A percentile compares a stretch with the other conserved stretches of the same genome.
phyloP scores from a whole-genome alignment of 2,888 invertebrate species.

The Phyllotreta cruciferae region DNA sequence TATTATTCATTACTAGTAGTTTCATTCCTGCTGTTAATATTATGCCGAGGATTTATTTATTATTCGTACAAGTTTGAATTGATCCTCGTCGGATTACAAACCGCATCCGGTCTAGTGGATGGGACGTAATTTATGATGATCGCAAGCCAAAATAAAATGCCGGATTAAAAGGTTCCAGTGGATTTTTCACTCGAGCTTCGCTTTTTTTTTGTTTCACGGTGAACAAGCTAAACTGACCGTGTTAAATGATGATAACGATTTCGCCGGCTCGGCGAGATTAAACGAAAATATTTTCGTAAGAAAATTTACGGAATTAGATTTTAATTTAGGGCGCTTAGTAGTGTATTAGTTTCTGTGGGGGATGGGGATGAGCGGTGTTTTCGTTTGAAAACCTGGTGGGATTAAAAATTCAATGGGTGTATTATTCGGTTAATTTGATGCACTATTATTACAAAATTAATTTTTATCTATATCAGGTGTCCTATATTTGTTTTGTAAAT shows the following conservation, averaged over 20 bases:
- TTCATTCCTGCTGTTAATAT: slow-evolving; percentile 12
- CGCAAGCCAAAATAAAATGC: slow-evolving; percentile 42
- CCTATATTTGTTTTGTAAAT: no score
- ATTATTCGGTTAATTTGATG: no score
- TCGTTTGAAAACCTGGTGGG: no score
- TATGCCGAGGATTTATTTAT: slow-evolving; percentile 17
- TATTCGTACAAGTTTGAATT: slow-evolving; percentile 21
- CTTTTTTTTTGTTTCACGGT: slow-evolving; percentile 37
- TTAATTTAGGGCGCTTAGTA: slow-evolving; percentile 11
- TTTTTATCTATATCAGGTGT: no score
- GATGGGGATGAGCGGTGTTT: no score
- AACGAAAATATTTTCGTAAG: slow-evolving; percentile 37
- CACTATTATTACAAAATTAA: no score
- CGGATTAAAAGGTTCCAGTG: slow-evolving; percentile 41
- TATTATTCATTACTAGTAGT: slow-evolving; percentile 1
- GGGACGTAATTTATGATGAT: slow-evolving; percentile 39
- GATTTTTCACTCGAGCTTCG: slow-evolving; percentile 38
- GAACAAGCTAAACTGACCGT: slow-evolving; percentile 42
- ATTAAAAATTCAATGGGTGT: no score
- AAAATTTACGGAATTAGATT: slow-evolving; percentile 36
- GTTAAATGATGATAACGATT: slow-evolving; percentile 47
- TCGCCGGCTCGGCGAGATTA: slow-evolving; percentile 39
- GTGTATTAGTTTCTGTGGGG: slow-evolving; percentile 5
- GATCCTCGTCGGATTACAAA: slow-evolving; percentile 15
- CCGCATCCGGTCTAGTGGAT: slow-evolving; percentile 9